These are phyloP conservation scores for Melanocharis versteri DNA, from an alignment of 2,113 vertebrate species.

Conservation along the genomic window DNA sequence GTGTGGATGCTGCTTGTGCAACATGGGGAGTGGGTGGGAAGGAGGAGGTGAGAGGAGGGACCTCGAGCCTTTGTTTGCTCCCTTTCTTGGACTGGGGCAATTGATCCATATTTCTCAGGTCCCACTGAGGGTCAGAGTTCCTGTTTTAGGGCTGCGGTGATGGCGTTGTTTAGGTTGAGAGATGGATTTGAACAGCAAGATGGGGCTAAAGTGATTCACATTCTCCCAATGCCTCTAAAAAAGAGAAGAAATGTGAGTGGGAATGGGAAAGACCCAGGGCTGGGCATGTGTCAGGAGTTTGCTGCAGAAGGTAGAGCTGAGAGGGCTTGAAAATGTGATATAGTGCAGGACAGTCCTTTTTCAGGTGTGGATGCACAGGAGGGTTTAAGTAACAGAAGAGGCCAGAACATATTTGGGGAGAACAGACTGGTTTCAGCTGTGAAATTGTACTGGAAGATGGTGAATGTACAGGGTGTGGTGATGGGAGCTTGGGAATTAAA, in stretches of 20 bases:
- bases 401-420: neutral
- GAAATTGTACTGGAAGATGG: neutral
- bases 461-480: neutral
- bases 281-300: neutral
- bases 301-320: neutral
- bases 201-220: neutral
- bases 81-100: neutral
- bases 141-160: neutral
- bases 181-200: neutral
- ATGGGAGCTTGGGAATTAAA: neutral
- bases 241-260: neutral
- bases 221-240: neutral
- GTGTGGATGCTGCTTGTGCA: neutral
- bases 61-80: neutral
- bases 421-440: neutral
- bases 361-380: neutral
- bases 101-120: neutral
- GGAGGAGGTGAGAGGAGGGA: neutral
- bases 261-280: neutral
- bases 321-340: neutral
- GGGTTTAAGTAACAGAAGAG: neutral
- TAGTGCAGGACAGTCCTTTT: neutral
- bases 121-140: neutral
- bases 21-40: neutral
- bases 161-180: neutral